phyloP scores from a whole-genome alignment of 2,888 invertebrate genomes.

The Drosophila kuntzei region DNA sequence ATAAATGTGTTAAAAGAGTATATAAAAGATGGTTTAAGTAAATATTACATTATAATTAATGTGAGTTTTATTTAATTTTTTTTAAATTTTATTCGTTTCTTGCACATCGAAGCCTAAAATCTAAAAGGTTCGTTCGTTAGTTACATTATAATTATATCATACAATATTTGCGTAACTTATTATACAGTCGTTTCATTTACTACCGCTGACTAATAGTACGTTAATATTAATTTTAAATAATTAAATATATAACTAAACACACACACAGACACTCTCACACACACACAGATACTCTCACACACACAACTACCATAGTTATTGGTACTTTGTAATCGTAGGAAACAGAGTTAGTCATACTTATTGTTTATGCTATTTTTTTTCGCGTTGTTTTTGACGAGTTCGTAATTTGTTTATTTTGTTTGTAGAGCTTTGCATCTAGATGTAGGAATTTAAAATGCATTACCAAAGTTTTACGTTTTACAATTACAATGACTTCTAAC shows the following conservation, averaged over 20 bases:
- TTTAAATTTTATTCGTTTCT: slow-evolving; percentile 80
- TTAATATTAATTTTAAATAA: slow-evolving; percentile 61
- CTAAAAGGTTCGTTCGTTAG: slow-evolving; percentile 78
- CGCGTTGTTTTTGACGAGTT: slow-evolving; percentile 42
- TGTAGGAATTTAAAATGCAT: slow-evolving; percentile 74
- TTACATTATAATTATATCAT: slow-evolving; percentile 64
- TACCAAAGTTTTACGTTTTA: slow-evolving; percentile 68
- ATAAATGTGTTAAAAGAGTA: background rate
- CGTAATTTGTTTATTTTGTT: slow-evolving; percentile 23
- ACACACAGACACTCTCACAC: slow-evolving; percentile 40
- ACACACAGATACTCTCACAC: slow-evolving; percentile 35
- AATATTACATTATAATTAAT: background rate
- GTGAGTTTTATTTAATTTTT: slow-evolving; percentile 40
- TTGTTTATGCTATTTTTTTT: slow-evolving; percentile 65
- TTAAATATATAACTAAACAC: slow-evolving; percentile 54
- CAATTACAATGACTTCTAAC: slow-evolving; percentile 74
- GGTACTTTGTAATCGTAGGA: slow-evolving; percentile 77
- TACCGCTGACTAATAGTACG: slow-evolving; percentile 68
- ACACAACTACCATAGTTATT: slow-evolving; percentile 74
- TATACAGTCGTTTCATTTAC: slow-evolving; percentile 75
- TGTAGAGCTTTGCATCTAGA: slow-evolving; percentile 49
- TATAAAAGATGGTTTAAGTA: background rate
- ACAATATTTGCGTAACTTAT: slow-evolving; percentile 73
- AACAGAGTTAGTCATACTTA: slow-evolving; percentile 78
- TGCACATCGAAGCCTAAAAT: slow-evolving; percentile 84